Conservation (phyloP, 2,113 vertebrate genomes). For the Brachyhypopomus occidentalis region DNA sequence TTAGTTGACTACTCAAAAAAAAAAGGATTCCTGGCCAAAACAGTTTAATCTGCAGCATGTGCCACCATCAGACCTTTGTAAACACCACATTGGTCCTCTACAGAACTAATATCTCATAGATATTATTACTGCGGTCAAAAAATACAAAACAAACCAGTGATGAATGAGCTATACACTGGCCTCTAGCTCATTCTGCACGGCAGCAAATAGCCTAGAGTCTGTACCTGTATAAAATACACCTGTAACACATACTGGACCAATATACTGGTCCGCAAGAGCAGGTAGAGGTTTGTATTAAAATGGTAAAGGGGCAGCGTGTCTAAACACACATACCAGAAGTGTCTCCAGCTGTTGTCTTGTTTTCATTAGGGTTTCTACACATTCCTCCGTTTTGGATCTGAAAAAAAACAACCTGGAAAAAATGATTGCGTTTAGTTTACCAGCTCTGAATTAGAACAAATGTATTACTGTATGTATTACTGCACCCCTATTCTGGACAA, state of each 20-base stretch:
- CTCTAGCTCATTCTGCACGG: background rate
- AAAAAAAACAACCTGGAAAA: slow-evolving; percentile 72
- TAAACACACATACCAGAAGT: slow-evolving; percentile 68
- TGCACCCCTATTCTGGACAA: background rate
- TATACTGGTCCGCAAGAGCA: too few species aligned
- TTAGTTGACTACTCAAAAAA: too few species aligned
- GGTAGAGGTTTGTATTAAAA: background rate
- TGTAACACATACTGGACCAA: background rate
- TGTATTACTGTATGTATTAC: background rate
- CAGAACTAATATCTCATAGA: too few species aligned
- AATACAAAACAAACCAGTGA: too few species aligned
- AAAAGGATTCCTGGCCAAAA: too few species aligned
- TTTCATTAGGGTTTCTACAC: slow-evolving; percentile 70
- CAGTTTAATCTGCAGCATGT: too few species aligned
- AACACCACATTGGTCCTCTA: too few species aligned
- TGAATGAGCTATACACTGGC: too few species aligned
- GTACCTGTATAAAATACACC: too few species aligned
- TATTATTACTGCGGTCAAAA: too few species aligned
- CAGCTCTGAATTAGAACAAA: background rate
- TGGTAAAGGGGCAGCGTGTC: background rate
- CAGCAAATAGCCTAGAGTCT: background rate
- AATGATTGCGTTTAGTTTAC: background rate
- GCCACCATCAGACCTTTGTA: too few species aligned
- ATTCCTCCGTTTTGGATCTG: slow-evolving; percentile 72
- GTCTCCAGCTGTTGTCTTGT: slow-evolving; percentile 73